Conservation (phyloP, 2,113 vertebrate genomes). For the Cheirogaleus medius region DNA sequence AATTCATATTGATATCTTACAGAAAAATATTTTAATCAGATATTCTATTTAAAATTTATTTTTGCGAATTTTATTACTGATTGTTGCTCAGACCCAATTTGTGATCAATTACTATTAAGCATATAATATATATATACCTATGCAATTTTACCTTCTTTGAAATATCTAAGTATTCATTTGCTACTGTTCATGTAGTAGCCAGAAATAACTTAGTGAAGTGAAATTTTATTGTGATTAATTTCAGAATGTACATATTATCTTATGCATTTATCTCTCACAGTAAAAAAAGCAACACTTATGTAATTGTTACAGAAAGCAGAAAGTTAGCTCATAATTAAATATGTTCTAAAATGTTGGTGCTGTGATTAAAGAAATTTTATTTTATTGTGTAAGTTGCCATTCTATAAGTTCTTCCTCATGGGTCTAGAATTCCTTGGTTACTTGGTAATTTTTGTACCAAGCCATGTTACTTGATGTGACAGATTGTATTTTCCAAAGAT, state of each 20-base stretch:
- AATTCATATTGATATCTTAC: neutral
- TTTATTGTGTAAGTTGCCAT: neutral
- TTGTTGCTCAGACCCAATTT: neutral
- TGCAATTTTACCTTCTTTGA: neutral
- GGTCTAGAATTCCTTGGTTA: neutral
- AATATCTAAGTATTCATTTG: neutral
- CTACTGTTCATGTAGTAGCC: neutral
- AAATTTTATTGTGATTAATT: neutral
- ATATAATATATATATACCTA: neutral
- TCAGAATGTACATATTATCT: neutral
- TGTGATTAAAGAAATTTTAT: neutral
- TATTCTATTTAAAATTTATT: neutral
- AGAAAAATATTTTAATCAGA: neutral
- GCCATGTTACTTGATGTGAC: neutral
- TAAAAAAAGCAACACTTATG: neutral
- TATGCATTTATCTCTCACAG: neutral
- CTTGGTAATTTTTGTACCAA: neutral
- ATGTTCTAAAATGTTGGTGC: neutral
- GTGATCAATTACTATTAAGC: neutral
- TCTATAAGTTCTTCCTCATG: neutral
- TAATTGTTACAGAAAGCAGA: neutral
- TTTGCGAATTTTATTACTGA: neutral
- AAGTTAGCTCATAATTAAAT: neutral
- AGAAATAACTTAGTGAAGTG: neutral
- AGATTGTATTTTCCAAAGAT: neutral